Percentiles rank a stretch among this genome's conserved stretches.
Conservation (phyloP, 2,113 vertebrate species). For the Ceyx cyanopectus region DNA sequence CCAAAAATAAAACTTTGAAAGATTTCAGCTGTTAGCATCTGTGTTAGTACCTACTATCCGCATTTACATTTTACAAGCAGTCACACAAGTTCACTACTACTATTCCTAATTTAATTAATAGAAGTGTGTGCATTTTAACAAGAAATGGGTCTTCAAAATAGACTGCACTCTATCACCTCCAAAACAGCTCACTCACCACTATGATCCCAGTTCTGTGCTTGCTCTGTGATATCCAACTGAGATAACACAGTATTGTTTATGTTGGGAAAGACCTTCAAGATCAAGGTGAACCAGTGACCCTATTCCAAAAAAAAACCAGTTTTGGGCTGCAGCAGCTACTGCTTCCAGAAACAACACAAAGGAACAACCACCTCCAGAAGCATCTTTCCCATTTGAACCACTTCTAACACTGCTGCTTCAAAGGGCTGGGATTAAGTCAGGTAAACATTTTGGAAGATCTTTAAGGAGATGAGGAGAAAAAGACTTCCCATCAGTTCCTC, state of each 20-base stretch:
- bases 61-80: not conserved
- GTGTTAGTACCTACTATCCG: not conserved
- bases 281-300: not conserved
- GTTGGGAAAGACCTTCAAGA: too few relatives aligned
- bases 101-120: not conserved
- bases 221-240: rapidly evolving
- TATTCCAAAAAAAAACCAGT: not conserved
- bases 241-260: not conserved
- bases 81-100: not conserved
- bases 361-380: not conserved
- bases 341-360: not conserved
- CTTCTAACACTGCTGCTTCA: not conserved
- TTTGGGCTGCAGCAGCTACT: not conserved
- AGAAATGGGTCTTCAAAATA: not conserved
- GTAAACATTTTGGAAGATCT: not conserved
- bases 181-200: not conserved
- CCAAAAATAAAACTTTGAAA: not conserved
- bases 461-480: not conserved
- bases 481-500: not conserved
- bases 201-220: rapidly evolving
- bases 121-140: not conserved
- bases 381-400: not conserved
- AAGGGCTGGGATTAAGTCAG: not conserved
- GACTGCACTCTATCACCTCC: not conserved
- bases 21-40: not conserved